These are phyloP conservation scores for Ondatra zibethicus DNA, from an alignment of 2,113 vertebrate genomes.

Conservation along the genomic window DNA sequence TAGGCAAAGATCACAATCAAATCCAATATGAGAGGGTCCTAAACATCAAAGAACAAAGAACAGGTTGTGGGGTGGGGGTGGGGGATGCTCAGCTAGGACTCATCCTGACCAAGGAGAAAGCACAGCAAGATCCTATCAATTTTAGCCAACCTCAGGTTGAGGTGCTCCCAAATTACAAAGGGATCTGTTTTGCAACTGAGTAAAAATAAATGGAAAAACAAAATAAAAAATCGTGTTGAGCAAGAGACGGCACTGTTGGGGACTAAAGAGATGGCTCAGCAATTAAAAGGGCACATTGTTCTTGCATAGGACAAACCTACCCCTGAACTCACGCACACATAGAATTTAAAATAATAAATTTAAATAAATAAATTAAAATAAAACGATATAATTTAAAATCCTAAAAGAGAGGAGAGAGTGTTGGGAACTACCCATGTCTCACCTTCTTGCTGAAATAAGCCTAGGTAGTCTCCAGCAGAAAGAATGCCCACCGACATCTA, in stretches of 20 bases:
- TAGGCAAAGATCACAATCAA: not conserved
- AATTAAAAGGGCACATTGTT: not conserved
- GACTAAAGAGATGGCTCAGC: not conserved
- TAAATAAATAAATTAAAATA: not conserved
- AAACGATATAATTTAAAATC: not conserved
- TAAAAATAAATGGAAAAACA: not conserved
- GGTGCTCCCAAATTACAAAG: not conserved
- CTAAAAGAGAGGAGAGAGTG: not conserved
- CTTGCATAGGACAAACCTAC: not conserved
- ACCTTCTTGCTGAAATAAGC: not conserved
- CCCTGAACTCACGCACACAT: not conserved
- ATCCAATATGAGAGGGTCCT: not conserved
- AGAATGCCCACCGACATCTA: not conserved
- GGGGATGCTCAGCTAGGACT: not conserved
- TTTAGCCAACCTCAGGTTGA: not conserved
- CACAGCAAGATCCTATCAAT: not conserved
- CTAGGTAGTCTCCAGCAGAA: not conserved
- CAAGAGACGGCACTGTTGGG: not conserved
- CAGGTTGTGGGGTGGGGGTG: not conserved
- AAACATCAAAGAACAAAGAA: not conserved
- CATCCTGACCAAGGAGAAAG: not conserved
- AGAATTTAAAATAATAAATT: not conserved
- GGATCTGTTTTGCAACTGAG: not conserved
- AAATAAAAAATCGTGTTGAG: not conserved
- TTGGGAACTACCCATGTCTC: conserved; percentile 5